phyloP scores from a whole-genome alignment of 53 echinoderm and acorn worm species.

The Temnopleurus reevesii region DNA sequence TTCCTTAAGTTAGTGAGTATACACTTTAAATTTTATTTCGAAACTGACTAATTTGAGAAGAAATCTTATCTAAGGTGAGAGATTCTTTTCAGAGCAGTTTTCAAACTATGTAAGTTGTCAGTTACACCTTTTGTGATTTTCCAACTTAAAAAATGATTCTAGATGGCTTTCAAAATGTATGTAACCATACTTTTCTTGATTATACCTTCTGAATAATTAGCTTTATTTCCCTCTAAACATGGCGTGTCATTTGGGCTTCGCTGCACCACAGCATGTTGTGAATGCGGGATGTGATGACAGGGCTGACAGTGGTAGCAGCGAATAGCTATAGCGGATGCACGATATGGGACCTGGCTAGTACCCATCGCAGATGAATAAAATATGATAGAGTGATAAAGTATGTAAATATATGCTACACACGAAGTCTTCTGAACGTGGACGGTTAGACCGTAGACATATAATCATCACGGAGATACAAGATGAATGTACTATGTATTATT shows the following conservation, averaged over 20 bases:
- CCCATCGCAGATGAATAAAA: constrained; percentile 52
- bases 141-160: no score
- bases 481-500: constrained; percentile 11
- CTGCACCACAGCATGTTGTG: background rate
- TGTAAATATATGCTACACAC: constrained; percentile 56
- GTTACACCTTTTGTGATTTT: no score
- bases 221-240: background rate
- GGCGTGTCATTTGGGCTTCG: background rate
- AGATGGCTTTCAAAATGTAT: no score
- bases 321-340: constrained; percentile 19
- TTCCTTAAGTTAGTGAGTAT: no score
- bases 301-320: constrained; percentile 39
- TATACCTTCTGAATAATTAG: background rate
- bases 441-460: constrained; percentile 29
- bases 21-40: no score
- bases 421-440: background rate
- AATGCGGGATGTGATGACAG: constrained; percentile 6
- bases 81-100: no score
- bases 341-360: constrained; percentile 31
- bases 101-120: no score
- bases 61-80: no score
- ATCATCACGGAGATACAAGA: constrained; percentile 14
- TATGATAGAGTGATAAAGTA: constrained; percentile 45
- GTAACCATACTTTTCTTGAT: no score
- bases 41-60: no score